A percentile compares a stretch with the other conserved stretches of the same genome.
These are phyloP conservation scores for Heliconius hortense DNA, from an alignment of 2,888 invertebrate genomes.

Conservation along the genomic window DNA sequence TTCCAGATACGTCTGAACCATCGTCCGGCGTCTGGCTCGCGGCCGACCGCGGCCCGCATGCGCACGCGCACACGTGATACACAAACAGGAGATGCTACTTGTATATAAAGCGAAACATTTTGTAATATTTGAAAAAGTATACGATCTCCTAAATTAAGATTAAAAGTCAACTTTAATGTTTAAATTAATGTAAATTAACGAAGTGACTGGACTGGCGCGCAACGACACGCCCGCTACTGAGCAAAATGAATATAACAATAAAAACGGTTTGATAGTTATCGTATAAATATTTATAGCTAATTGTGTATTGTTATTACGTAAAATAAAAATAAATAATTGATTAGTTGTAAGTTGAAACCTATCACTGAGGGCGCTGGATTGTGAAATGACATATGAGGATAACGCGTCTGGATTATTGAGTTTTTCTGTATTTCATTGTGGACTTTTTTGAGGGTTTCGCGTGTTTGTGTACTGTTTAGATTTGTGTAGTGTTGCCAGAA, in stretches of 20 bases:
- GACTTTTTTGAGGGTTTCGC: slow-evolving; percentile 23
- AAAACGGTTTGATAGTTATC: slow-evolving; percentile 79
- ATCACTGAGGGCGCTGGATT: slow-evolving; percentile 72
- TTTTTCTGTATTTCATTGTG: slow-evolving; percentile 52
- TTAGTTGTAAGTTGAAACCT: slow-evolving; percentile 79
- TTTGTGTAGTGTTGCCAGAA: slow-evolving; percentile 1
- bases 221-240: slow-evolving; percentile 66
- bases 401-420: slow-evolving; percentile 55
- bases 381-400: slow-evolving; percentile 9
- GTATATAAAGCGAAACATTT: slow-evolving; percentile 79
- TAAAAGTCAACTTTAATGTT: slow-evolving; percentile 81
- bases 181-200: slow-evolving; percentile 68
- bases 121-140: slow-evolving; percentile 83
- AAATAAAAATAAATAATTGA: slow-evolving; percentile 81
- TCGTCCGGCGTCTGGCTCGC: slow-evolving; percentile 55
- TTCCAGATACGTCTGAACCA: slow-evolving; percentile 75
- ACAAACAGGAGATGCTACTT: slow-evolving; percentile 76
- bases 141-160: slow-evolving; percentile 83
- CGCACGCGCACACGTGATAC: slow-evolving; percentile 56
- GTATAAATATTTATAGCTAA: slow-evolving; percentile 83
- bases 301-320: slow-evolving; percentile 82
- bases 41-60: slow-evolving; percentile 43
- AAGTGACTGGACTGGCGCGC: slow-evolving; percentile 72
- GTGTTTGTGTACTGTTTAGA: background rate
- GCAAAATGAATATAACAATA: slow-evolving; percentile 75